Evolutionary conservation across 53 echinoderm and acorn worm species (phyloP).

Genomic region (Astropecten irregularis): DNA sequence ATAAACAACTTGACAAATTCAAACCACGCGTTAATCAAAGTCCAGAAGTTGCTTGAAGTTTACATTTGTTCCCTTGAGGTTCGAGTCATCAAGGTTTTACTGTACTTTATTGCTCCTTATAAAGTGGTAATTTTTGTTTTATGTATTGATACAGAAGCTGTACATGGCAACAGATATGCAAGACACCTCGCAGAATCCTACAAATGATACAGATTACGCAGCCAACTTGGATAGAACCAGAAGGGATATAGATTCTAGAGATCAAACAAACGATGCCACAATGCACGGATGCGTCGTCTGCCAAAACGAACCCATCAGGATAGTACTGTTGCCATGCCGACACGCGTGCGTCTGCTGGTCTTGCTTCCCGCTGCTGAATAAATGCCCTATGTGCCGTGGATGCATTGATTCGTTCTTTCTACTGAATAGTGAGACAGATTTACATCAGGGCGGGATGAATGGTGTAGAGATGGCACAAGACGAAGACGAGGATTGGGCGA

Average conservation of each 20-base stretch:
- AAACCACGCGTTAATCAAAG: no score
- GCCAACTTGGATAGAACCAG: no score
- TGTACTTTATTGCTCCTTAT: no score
- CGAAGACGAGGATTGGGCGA: conserved; percentile 42
- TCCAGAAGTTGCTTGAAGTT: no score
- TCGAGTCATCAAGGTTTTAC: no score
- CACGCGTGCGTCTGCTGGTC: conserved; percentile 80
- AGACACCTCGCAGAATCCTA: background rate
- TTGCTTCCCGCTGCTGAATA: conserved; percentile 74
- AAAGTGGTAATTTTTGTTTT: no score
- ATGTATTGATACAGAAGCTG: conserved; percentile 45
- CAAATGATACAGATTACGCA: background rate
- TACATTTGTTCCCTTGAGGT: no score
- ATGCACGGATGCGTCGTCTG: conserved; percentile 76
- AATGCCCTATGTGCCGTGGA: conserved; percentile 91
- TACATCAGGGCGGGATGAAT: background rate
- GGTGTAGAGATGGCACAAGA: background rate
- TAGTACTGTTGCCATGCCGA: conserved; percentile 84
- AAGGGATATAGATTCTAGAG: no score
- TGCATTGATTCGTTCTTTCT: conserved; percentile 72
- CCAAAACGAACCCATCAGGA: conserved; percentile 74
- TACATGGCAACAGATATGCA: conserved; percentile 49
- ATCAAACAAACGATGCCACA: background rate
- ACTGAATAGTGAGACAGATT: background rate
- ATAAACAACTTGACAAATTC: no score